Evolutionary conservation across 1,140 invertebrate species (phyloP).

Genomic region (Drosophila burlai): DNA sequence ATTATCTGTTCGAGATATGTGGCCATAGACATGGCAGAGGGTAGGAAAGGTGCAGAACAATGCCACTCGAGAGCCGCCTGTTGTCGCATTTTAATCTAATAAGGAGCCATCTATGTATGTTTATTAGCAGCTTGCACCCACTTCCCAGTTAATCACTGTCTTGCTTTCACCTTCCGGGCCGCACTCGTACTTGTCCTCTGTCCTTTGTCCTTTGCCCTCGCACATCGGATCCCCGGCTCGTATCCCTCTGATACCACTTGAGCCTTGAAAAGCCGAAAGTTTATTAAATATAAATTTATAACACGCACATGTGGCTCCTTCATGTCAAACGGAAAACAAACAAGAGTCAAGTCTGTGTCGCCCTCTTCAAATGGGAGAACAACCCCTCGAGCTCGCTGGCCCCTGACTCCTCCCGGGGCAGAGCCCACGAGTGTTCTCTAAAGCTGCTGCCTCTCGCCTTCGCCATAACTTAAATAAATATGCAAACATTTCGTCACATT

Average conservation of each 20-base stretch:
- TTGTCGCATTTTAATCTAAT: constrained; percentile 8
- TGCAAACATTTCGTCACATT: constrained; percentile 81
- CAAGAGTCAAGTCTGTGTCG: constrained; percentile 66
- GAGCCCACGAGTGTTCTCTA: constrained; percentile 35
- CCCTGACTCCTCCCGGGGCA: constrained; percentile 5
- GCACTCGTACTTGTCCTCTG: constrained; percentile 8
- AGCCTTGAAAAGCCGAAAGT: constrained; percentile 57
- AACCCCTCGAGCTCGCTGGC: constrained; percentile 6
- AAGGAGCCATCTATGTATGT: constrained; percentile 24
- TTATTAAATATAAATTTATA: constrained; percentile 81
- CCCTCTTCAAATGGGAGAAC: constrained; percentile 52
- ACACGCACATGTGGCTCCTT: constrained; percentile 66
- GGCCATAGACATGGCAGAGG: background rate
- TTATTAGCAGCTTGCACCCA: constrained; percentile 27
- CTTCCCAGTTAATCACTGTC: constrained; percentile 27
- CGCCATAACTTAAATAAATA: constrained; percentile 77
- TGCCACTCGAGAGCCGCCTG: constrained; percentile 13
- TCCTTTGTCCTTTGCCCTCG: constrained; percentile 13
- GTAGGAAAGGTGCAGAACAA: constrained; percentile 17
- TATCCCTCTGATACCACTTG: constrained; percentile 46
- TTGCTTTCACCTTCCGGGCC: constrained; percentile 21
- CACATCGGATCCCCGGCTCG: constrained; percentile 9
- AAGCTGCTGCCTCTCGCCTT: constrained; percentile 49
- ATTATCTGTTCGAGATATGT: constrained; percentile 23
- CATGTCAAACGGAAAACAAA: constrained; percentile 58